Evolutionary conservation across 1,140 invertebrate genomes (phyloP).

Genomic region (Phortica variegata): DNA sequence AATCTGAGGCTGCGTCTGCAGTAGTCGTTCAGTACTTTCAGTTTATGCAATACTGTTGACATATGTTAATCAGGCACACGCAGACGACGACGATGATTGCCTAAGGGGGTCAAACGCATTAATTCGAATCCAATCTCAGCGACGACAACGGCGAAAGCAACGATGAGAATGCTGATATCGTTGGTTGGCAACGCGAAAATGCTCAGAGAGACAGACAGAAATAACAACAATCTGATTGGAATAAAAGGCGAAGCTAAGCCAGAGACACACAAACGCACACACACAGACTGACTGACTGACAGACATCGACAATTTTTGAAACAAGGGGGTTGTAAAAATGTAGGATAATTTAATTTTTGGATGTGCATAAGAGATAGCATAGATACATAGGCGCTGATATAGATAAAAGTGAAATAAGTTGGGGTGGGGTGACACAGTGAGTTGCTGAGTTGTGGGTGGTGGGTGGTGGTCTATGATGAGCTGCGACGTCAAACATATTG

Average conservation of each 20-base stretch:
- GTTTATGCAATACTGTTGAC: constrained; percentile 56
- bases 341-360: constrained; percentile 56
- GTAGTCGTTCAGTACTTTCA: constrained; percentile 38
- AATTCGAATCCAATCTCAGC: constrained; percentile 56
- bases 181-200: constrained; percentile 40
- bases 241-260: constrained; percentile 28
- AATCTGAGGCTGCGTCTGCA: constrained; percentile 31
- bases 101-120: constrained; percentile 50
- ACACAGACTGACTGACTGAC: too few relatives aligned
- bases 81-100: constrained; percentile 20
- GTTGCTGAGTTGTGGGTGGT: constrained; percentile 5
- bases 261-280: constrained; percentile 4
- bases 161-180: too few relatives aligned
- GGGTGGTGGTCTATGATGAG: background rate
- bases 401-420: constrained; percentile 21
- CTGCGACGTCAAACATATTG: constrained; percentile 48
- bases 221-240: constrained; percentile 57
- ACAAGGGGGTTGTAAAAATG: constrained; percentile 41
- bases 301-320: too few relatives aligned
- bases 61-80: constrained; percentile 57
- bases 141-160: too few relatives aligned
- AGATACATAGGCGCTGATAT: constrained; percentile 24
- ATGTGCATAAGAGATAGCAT: constrained; percentile 46
- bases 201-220: constrained; percentile 41
- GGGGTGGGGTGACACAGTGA: constrained; percentile 18